Conservation (phyloP, 2,797 vertebrate genomes). For the Gymnothorax javanicus region DNA sequence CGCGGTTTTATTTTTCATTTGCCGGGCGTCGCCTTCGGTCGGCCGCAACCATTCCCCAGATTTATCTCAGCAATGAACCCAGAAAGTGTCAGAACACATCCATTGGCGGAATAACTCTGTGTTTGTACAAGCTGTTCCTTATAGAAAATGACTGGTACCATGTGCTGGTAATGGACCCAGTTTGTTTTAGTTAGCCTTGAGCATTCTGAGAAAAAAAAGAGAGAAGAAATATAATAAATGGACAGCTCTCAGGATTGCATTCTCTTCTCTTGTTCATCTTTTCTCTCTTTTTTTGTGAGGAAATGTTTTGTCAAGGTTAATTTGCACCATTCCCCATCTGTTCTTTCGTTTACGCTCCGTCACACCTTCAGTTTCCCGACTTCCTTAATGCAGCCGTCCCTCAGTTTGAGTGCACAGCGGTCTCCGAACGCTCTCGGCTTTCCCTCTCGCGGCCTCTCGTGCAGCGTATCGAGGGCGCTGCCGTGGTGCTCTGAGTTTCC, state of each 20-base stretch:
- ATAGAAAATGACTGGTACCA: constrained; percentile 63
- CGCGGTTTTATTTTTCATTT: constrained; percentile 31
- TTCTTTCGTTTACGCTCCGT: background rate
- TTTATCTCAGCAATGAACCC: constrained; percentile 64
- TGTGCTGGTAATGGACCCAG: constrained; percentile 66
- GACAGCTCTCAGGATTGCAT: background rate
- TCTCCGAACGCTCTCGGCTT: background rate
- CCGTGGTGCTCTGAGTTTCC: background rate
- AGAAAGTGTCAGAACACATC: constrained; percentile 63
- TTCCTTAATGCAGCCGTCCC: background rate
- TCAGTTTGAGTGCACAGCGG: background rate
- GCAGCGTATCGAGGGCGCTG: background rate
- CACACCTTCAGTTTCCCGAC: background rate
- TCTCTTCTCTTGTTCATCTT: constrained; percentile 5
- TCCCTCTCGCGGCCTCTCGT: background rate
- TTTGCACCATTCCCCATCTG: background rate
- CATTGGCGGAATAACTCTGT: constrained; percentile 62
- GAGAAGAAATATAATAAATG: background rate
- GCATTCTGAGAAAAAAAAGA: background rate
- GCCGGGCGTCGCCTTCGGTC: constrained; percentile 4
- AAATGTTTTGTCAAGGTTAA: background rate
- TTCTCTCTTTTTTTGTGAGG: background rate
- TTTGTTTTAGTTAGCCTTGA: constrained; percentile 70
- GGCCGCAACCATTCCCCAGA: constrained; percentile 49
- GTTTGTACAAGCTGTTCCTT: constrained; percentile 71